Base-by-base conservation (phyloP, 1,140 invertebrate genomes). In the Agrilus planipennis region DNA sequence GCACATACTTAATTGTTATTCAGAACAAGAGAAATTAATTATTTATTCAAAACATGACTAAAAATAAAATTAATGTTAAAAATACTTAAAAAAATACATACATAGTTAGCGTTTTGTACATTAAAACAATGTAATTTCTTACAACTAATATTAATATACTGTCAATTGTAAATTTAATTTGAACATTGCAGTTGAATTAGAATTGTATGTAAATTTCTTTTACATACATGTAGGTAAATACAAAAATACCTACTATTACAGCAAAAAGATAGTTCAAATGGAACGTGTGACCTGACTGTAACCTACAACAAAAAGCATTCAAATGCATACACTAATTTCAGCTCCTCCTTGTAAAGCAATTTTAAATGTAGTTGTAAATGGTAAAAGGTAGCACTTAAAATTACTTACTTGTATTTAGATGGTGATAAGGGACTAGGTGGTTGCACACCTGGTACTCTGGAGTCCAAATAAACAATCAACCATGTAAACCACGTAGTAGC, bases 391-490 rank as follows among this genome's bases (percentile, higher is more conserved):
- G 6, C 6, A 31, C 15, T 9, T 31, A 31, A 9, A 37, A 20
- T 14, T 11, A 35, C 46, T 48, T 47, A 60, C 57, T 52, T 55
- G 42, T 56, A 52, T 53, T 54, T 58, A 29, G 49, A 49, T 15
- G 64, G 58, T 39, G 64, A 63, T 22, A 70, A 59, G 5, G 66
- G 65, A 27, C 64, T 60, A 2, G 67, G 68, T 5, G 68, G 68
- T 49, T 56, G 55, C 2, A 67, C 49, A 12, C 68, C 68, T 1
- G 68, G 68, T 17, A 63, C 53, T 35, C 57, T 55, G 15, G 68
- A 70, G 48, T 70, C 68, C 36, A 69, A 55, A 53, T 68, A 70
- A 10, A 70, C 64, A 31, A 69, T 58, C 17, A 60, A 47, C 50
- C 61, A 68, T 4, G 58, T 65, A 41, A 70, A 67, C 27, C 55